Base-by-base conservation (phyloP, 2,797 vertebrate genomes). In the Mus minutoides region DNA sequence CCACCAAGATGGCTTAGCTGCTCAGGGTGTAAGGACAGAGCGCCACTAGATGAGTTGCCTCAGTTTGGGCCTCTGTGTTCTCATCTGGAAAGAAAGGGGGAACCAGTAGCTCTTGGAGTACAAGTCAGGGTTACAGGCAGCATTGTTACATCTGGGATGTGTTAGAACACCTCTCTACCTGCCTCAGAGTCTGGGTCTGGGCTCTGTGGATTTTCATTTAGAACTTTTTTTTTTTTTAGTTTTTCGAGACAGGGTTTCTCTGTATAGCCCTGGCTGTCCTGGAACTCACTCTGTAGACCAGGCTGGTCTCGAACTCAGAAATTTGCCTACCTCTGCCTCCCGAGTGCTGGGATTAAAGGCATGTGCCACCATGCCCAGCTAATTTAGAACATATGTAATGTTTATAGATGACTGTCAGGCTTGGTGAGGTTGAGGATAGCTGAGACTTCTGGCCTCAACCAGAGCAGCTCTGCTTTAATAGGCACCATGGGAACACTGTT, bases 41-140 rank as follows among this genome's bases (percentile, higher is more conserved):
- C 14, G 2, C 31, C 2, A 0, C 12, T 7, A 6, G 71, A 12
- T 2, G 3, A 46, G 58, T 11, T 7, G 3, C 64, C 34, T 76
- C 26, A 49, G 16, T 12, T 46, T 9, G 0, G 13, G 56, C 52
- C 56, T 69, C 40, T 52, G 43, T 79, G n/a, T 43, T 40, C 62
- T 89, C 19, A 4, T 86, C 85, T 64, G 31, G 75, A 60, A 82
- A 95, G 58, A 7, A 17, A 83, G 29, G 37, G 40, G 0, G 7
- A 80, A 16, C 60, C 24, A 19, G 69, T 4, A 31, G 67, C 46
- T 43, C 54, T 87, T 12, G 0, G 69, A 60, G 75, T 34, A 3
- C 24, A 69, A n/a, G 16, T n/a, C 67, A 17, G 22, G 34, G 29
- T 60, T 49, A 6, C 9, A 54, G 78, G 34, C 2, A 12, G 58